Conservation (phyloP, 2,888 invertebrate species). For the Agelastica alni region DNA sequence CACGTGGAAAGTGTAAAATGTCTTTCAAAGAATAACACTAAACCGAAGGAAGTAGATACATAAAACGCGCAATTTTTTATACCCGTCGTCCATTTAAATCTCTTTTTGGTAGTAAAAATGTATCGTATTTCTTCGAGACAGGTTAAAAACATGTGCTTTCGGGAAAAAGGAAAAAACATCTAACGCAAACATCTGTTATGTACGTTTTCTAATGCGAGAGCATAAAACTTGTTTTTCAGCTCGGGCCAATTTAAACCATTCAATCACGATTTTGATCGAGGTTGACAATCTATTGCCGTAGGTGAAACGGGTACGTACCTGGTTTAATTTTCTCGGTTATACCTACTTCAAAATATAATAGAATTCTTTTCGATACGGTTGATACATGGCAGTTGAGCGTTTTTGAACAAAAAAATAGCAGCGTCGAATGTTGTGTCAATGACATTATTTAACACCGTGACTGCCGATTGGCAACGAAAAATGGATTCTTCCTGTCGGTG, state of each 20-base stretch:
- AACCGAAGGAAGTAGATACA: slow-evolving; percentile 25
- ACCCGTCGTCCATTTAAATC: slow-evolving; percentile 15
- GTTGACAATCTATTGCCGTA: slow-evolving; percentile 43
- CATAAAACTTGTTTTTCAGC: slow-evolving; percentile 41
- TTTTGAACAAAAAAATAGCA: not conserved
- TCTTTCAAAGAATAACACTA: slow-evolving; percentile 21
- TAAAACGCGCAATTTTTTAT: slow-evolving; percentile 23
- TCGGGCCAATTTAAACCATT: slow-evolving; percentile 38
- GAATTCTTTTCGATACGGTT: slow-evolving; percentile 3
- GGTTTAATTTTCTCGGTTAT: slow-evolving; percentile 3
- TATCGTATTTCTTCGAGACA: slow-evolving; percentile 32
- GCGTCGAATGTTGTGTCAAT: not conserved
- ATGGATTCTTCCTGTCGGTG: no score
- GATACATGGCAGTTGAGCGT: not conserved
- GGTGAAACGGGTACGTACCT: slow-evolving; percentile 23
- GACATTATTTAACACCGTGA: no score
- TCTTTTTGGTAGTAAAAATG: slow-evolving; percentile 25
- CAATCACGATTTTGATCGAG: slow-evolving; percentile 45
- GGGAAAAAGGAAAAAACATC: slow-evolving; percentile 17
- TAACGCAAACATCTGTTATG: slow-evolving; percentile 21
- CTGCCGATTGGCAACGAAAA: no score
- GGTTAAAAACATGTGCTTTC: slow-evolving; percentile 29
- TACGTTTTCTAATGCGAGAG: slow-evolving; percentile 7
- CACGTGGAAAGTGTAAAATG: slow-evolving; percentile 18
- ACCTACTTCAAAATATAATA: slow-evolving; percentile 10